Evolutionary conservation across 2,113 vertebrate genomes (phyloP).

Genomic region (Puma concolor): DNA sequence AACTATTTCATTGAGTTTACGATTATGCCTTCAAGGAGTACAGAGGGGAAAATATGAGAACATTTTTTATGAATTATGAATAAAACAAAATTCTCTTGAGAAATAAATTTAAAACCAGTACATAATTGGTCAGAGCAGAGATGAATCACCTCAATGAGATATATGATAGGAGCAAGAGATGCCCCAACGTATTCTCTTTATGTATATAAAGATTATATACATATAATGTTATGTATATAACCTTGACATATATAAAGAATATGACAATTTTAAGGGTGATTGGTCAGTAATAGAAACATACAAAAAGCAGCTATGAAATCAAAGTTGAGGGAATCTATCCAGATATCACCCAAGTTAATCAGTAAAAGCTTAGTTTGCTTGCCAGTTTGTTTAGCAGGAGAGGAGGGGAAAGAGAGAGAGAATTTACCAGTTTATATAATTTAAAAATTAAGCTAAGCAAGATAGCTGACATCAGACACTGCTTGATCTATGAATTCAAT

Average conservation of each 20-base stretch:
- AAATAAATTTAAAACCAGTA: neutral
- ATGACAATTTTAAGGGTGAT: neutral
- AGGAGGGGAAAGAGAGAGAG: neutral
- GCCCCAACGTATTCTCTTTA: neutral
- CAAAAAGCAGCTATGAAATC: neutral
- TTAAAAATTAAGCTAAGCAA: neutral
- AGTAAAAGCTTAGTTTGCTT: neutral
- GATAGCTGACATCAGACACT: neutral
- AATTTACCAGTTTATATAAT: neutral
- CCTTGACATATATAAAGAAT: neutral
- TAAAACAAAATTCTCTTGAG: slow-evolving; percentile 6
- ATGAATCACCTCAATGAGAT: neutral
- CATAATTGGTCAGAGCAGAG: neutral
- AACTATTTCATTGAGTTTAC: neutral
- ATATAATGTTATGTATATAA: neutral
- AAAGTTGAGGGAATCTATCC: neutral
- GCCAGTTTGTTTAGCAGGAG: neutral
- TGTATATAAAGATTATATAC: neutral
- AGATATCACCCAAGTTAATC: neutral
- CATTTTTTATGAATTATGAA: neutral
- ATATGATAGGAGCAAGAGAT: neutral
- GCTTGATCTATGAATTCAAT: neutral
- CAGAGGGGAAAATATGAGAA: neutral
- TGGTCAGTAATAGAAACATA: neutral
- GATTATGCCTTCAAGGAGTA: neutral